Evolutionary conservation across 2,797 vertebrate genomes (phyloP).

Genomic region (Sebastes hubbsi): DNA sequence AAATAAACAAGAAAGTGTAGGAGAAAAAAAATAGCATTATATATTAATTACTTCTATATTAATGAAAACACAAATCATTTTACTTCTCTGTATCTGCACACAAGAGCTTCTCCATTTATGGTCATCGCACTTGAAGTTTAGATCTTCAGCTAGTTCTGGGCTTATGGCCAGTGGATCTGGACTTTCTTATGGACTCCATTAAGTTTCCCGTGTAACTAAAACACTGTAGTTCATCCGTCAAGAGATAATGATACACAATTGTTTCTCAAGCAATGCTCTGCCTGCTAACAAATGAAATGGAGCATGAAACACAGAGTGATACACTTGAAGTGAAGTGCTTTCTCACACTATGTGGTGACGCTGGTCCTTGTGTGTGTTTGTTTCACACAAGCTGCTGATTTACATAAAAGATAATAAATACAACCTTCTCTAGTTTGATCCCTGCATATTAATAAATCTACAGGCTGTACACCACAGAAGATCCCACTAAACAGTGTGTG

Average conservation of each 20-base stretch:
- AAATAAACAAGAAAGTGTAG: background rate
- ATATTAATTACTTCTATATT: background rate
- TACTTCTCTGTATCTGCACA: background rate
- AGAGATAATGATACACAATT: background rate
- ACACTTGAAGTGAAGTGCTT: background rate
- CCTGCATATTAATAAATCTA: slow-evolving; percentile 1
- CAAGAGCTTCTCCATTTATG: slow-evolving; percentile 5
- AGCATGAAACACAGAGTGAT: background rate
- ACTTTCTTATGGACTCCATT: background rate
- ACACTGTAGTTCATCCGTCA: background rate
- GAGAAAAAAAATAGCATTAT: background rate
- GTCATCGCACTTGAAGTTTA: background rate
- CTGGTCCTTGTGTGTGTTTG: slow-evolving; percentile 1
- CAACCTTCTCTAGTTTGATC: slow-evolving; percentile 3
- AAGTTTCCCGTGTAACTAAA: background rate
- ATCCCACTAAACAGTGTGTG: background rate
- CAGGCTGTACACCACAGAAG: slow-evolving; percentile 2
- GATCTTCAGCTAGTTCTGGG: slow-evolving; percentile 9
- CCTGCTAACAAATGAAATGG: background rate
- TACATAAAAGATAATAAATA: background rate
- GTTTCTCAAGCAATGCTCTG: background rate
- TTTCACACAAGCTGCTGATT: background rate
- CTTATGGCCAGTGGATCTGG: background rate
- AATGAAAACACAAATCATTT: background rate
- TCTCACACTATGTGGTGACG: background rate